phyloP scores from a whole-genome alignment of 2,888 invertebrate genomes.

The Cosmia trapezina region DNA sequence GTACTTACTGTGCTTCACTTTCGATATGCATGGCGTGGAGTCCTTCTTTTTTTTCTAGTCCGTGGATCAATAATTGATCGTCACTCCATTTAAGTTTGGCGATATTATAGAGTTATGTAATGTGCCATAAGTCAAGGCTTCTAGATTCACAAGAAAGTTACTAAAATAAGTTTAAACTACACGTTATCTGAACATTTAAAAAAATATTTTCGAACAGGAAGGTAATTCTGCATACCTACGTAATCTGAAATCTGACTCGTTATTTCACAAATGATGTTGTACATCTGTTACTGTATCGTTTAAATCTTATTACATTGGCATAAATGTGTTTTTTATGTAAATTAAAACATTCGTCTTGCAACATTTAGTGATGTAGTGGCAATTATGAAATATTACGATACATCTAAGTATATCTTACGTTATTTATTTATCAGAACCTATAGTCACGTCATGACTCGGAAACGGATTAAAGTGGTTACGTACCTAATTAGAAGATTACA shows the following conservation, averaged over 20 bases:
- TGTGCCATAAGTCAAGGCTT: neutral
- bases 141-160: neutral
- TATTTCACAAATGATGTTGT: conserved; percentile 35
- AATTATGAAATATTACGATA: conserved; percentile 44
- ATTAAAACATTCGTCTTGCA: conserved; percentile 44
- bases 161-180: neutral
- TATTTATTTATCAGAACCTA: neutral
- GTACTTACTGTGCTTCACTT: too few relatives aligned
- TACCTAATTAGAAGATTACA: neutral
- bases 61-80: neutral
- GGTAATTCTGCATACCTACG: too few relatives aligned
- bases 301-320: conserved; percentile 40
- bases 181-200: neutral
- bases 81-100: neutral
- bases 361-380: conserved; percentile 31
- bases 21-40: too few relatives aligned
- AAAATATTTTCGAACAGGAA: neutral
- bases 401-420: neutral
- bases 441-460: neutral
- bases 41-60: too few relatives aligned
- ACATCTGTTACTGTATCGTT: conserved; percentile 34
- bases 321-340: conserved; percentile 53
- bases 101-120: neutral
- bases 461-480: neutral
- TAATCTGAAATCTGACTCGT: neutral